Base-by-base conservation (phyloP, 2,113 vertebrate species). In the Blennius ocellaris region DNA sequence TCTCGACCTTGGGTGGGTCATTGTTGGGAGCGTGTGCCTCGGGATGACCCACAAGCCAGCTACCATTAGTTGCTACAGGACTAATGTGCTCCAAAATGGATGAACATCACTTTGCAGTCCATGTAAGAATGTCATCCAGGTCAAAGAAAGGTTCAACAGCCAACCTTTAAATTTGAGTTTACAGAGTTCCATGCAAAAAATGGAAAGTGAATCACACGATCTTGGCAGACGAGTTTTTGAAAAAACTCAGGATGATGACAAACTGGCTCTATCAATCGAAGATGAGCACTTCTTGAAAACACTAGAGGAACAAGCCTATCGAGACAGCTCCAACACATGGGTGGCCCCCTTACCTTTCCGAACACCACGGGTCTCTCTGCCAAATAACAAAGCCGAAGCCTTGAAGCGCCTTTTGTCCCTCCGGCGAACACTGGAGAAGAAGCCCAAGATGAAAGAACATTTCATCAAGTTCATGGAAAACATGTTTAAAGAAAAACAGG, bases 261-360 rank as follows among this genome's bases (percentile, higher is more conserved):
- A 74, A 16, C 57, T 53, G 1, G 58, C 49, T 5, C 58, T 30
- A 5, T 56, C 49, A 6, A 11, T 63, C 0, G 65, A 80, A 3
- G 65, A 65, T 30, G 9, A 49, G 6, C 8, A 3, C 5, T 80
- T 80, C 55, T 39, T 69, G 3, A 16, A 40, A 1, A 63, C 52
- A 1, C 64, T 58, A 59, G 43, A 74, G 6, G 11, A 40, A 8
- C 43, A 44, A 55, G 44, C 63, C 36, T 12, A 12, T 21, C 38
- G 67, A 11, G 63, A 60, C 37, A 15, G 12, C 4, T 11, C 49
- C 7, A 51, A 74, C 38, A 74, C 16, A 10, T 73, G 41, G 44
- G 43, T 47, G 17, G 61, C 69, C 5, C 54, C 69, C 10, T 37
- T 67, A 6, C 61, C 69, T 16, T 73, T 72, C 6, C 58, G 41